phyloP scores from a whole-genome alignment of 2,888 invertebrate species.

The Lapara coniferarum region DNA sequence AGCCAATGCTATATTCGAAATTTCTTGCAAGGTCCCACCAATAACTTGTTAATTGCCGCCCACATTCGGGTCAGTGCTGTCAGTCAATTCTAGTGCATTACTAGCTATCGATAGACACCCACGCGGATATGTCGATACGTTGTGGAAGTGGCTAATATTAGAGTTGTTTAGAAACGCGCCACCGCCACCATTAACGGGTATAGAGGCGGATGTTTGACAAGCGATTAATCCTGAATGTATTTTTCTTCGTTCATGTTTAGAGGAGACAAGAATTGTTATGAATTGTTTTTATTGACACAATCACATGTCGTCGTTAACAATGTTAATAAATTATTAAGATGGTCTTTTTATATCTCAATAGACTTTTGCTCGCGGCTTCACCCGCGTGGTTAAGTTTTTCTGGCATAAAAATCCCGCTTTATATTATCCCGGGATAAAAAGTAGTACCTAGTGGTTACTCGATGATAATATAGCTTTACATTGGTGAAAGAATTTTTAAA shows the following conservation, averaged over 20 bases:
- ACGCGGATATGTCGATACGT: constrained; percentile 32
- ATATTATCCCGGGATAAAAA: too few relatives aligned
- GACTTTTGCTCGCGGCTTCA: too few relatives aligned
- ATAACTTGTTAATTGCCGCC: constrained; percentile 70
- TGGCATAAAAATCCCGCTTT: too few relatives aligned
- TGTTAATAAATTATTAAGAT: too few relatives aligned
- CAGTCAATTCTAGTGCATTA: constrained; percentile 43
- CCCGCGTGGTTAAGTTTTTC: too few relatives aligned
- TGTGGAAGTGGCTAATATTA: constrained; percentile 28
- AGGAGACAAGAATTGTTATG: not conserved
- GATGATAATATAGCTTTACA: too few relatives aligned
- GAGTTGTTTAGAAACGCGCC: constrained; percentile 28
- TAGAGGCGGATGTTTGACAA: constrained; percentile 29
- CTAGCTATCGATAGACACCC: constrained; percentile 43
- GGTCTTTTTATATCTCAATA: too few relatives aligned
- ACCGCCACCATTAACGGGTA: constrained; percentile 27
- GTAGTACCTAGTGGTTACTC: too few relatives aligned
- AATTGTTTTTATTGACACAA: not conserved
- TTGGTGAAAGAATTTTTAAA: too few relatives aligned
- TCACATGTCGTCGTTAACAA: too few relatives aligned
- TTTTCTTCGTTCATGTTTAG: constrained; percentile 10
- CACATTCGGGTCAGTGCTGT: constrained; percentile 56
- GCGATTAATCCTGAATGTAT: constrained; percentile 26
- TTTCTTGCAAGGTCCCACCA: constrained; percentile 55
- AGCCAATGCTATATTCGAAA: constrained; percentile 45